Evolutionary conservation across 2,113 vertebrate genomes (phyloP), one percentile per base, ranked within the genome.

Genomic region (Genyomyrus donnyi): DNA sequence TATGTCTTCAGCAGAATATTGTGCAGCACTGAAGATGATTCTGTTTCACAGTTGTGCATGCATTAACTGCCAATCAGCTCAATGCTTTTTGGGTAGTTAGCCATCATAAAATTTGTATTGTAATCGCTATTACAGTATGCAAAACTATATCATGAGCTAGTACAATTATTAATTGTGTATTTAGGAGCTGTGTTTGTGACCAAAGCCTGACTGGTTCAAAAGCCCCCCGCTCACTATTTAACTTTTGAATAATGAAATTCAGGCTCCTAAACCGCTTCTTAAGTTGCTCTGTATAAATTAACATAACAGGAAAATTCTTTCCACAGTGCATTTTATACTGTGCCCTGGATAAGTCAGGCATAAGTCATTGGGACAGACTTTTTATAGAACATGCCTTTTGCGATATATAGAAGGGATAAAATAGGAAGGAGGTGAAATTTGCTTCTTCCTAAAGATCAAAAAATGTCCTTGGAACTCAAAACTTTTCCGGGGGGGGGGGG

Each of bases 301-400:
- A 80, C 74, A 80, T 42, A 80, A 80, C 74, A 80, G 35, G 74
- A 80, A 80, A 80, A 80, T 19, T 80, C 74, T 80, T n/a, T 80
- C 74, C 11, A 80, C 35, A 42, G 74, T 80, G 74, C 35, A 80
- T 80, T 42, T 80, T 80, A 80, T 80, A 80, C 10, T 17, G 17
- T 80, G 74, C 15, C 74, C 74, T 80, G 35, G 74, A 80, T 42
- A 42, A 80, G 74, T 80, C 74, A 80, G 17, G 35, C 35, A 80
- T 42, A 80, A 39, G 74, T 80, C 74, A 80, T 19, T 42, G 74
- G 35, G 74, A 80, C 35, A 80, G 31, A 15, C 35, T 80, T 35
- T 39, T 80, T 80, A 80, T 80, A 80, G 35, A 42, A 80, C 31
- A 17, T 80, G 5, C 74, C 31, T 19, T 42, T 80, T 80, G 74